Base-by-base conservation (phyloP, 2,888 invertebrate species). In the Euspilapteryx auroguttella region DNA sequence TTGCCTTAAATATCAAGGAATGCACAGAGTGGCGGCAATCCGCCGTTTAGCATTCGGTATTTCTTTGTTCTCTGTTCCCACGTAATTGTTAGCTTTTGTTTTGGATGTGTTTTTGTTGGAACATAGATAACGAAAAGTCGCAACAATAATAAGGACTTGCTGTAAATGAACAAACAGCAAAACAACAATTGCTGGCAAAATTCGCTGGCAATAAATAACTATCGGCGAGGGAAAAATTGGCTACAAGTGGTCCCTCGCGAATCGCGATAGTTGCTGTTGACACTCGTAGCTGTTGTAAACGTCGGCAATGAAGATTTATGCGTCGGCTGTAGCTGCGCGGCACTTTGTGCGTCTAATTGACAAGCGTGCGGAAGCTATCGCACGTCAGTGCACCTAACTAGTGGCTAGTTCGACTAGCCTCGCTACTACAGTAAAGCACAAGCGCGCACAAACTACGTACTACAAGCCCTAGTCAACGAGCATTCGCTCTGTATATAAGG, bases 261-360 rank as follows among this genome's bases (percentile, higher is more conserved):
- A 21, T 27, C 21, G 27, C 26, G 26, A 26, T 26, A 27, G 21
- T 21, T 21, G 11, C 8, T 14, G 13, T 27, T 12, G 13, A 15
- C 15, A 10, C 15, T 10, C 4, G 25, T 13, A 20, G 12, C 21
- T 27, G 13, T 12, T 15, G 25, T 21, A 10, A 13, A 21, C 27
- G 27, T 27, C 21, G n/a, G 9, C 14, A 8, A 10, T 14, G n/a
- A 11, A 20, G 28, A 28, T 22, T 28, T 27, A 27, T n/a, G n/a
- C n/a, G n/a, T n/a, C n/a, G n/a, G n/a, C n/a, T n/a, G n/a, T n/a
- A n/a, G 33, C 43, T 29, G 45, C 49, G 49, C 49, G 48, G 51
- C 49, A 49, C 52, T 54, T 55, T 53, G 52, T 54, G 49, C 49
- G 48, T 55, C 50, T 66, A 65, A 68, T 66, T 66, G 65, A 66